Conservation (phyloP, 2,797 vertebrate genomes). For the Pseudotriccus pelzelni region DNA sequence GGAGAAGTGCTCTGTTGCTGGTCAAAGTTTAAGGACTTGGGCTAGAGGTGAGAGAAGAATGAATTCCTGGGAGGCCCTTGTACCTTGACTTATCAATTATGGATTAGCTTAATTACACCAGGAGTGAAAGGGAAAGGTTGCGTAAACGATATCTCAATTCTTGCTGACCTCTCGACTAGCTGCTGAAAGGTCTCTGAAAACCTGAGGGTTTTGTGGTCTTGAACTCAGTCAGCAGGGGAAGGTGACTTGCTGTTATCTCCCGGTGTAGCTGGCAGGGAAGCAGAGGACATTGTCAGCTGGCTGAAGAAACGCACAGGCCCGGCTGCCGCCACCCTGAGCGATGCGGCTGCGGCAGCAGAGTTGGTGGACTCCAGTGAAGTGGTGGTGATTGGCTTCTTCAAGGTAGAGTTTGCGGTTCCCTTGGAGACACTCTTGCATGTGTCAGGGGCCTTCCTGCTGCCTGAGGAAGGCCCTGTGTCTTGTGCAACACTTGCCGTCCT, state of each 20-base stretch:
- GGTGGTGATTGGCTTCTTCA: slow-evolving; percentile 93
- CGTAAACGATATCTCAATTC: accelerated
- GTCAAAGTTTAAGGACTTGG: not conserved
- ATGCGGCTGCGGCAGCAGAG: slow-evolving; percentile 78
- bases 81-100: not conserved
- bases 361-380: slow-evolving; percentile 91
- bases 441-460: not conserved
- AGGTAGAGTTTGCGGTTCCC: slow-evolving; percentile 76
- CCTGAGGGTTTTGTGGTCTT: not conserved
- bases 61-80: not conserved
- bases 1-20: not conserved
- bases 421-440: not conserved
- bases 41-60: not conserved
- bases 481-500: not conserved
- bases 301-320: slow-evolving; percentile 96
- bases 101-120: not conserved
- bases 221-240: accelerated
- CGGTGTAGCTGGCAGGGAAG: slow-evolving; percentile 89
- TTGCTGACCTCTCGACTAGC: not conserved
- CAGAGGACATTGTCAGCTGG: slow-evolving; percentile 93
- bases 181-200: not conserved
- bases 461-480: not conserved
- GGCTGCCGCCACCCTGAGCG: slow-evolving; percentile 78
- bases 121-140: not conserved
- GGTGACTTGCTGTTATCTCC: not conserved